Evolutionary conservation across 1,140 invertebrate species (phyloP), one percentile per base, ranked within the genome.

Genomic region (Macrobrachium nipponense): DNA sequence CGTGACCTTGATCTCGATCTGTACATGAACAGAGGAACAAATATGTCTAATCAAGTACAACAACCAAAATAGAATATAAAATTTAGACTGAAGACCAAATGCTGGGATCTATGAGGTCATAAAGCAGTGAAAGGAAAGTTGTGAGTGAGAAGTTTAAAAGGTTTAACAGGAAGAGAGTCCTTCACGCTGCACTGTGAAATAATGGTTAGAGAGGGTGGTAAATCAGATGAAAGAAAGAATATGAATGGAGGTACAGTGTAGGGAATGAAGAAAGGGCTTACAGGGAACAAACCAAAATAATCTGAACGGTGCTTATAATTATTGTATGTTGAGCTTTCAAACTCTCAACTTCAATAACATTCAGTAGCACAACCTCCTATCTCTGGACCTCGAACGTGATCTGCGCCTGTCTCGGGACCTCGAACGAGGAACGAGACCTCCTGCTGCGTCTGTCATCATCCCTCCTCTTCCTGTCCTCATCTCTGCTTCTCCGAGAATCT

Each of bases 371-470:
- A 23, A 75, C 81, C 83, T 82, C 17, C 87, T 72, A 2, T 88
- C 85, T 76, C 79, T 79, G 72, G 82, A 86, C 75, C 87, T 87
- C 18, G 86, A 87, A 61, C 85, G 73, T 51, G 77, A 82, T 60
- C 86, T 89, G 44, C 86, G 79, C 64, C 86, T 89, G 58, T 78
- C 84, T 86, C 83, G 81, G 60, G 86, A 87, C 68, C 87, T 78
- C 18, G 82, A 84, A n/a, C 84, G 75, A 27, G 61, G 61, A 79
- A 8, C 84, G 66, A 58, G 78, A 83, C 59, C 86, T 87, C 73
- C 79, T 84, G 64, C 75, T 79, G 15, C 83, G 83, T 58, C 83
- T 61, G 14, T 86, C 83, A n/a, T 80, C 83, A 61, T 86, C 77
- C n/a, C 78, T 80, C 17, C 77, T 44, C n/a, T 80, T 79, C 43